phyloP scores from a whole-genome alignment of 2,797 vertebrate genomes.

The Xiphorhynchus erythropygius region DNA sequence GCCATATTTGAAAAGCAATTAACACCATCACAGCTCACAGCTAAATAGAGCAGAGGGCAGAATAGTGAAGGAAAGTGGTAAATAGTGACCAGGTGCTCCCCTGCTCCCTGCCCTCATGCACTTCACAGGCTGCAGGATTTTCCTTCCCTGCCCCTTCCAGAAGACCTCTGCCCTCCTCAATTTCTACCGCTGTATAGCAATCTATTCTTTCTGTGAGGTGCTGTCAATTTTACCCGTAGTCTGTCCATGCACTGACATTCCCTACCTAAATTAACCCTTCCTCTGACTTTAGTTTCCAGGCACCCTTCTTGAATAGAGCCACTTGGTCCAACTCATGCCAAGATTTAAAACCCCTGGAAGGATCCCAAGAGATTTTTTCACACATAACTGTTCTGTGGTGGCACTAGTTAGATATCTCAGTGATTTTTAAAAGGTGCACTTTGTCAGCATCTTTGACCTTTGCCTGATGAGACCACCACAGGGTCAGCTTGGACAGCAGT shows the following conservation, averaged over 20 bases:
- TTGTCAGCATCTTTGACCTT: not conserved
- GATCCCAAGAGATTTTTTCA: not conserved
- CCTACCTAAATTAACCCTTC: not conserved
- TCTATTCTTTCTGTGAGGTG: not conserved
- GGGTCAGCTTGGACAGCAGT: not conserved
- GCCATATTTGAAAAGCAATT: slow-evolving; percentile 23
- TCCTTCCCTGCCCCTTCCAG: not conserved
- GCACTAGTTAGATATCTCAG: not conserved
- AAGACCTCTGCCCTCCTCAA: slow-evolving; percentile 2
- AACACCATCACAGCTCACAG: not conserved
- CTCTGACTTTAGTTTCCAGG: not conserved
- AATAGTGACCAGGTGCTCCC: slow-evolving; percentile 30
- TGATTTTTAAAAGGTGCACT: not conserved
- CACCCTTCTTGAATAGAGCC: not conserved
- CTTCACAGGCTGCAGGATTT: not conserved
- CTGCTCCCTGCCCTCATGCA: not conserved
- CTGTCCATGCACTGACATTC: not conserved
- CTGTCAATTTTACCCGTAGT: not conserved
- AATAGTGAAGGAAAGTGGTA: not conserved
- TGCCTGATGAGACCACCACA: not conserved
- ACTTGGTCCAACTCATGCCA: not conserved
- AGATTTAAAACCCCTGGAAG: not conserved
- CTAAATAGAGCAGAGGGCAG: not conserved
- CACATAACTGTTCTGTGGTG: not conserved
- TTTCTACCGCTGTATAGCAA: not conserved